These are phyloP conservation scores for Thamnaconus septentrionalis DNA, from an alignment of 2,113 vertebrate genomes.

Conservation along the genomic window DNA sequence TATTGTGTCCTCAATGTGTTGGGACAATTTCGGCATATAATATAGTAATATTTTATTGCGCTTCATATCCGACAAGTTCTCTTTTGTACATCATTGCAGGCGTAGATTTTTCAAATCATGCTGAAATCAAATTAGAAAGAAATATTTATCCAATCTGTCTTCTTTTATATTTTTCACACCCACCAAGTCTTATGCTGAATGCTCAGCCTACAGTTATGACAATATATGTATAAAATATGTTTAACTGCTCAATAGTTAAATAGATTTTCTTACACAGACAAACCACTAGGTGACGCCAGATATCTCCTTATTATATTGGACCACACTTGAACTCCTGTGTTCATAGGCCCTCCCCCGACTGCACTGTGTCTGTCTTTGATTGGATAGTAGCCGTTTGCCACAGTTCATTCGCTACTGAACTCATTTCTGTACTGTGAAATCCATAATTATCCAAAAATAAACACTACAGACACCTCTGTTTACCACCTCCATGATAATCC, in stretches of 20 bases:
- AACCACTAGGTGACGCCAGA: conserved; percentile 39
- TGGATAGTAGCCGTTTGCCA: conserved; percentile 15
- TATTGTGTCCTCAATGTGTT: background rate
- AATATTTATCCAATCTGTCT: no score
- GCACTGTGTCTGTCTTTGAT: conserved; percentile 47
- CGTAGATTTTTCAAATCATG: background rate
- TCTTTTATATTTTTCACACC: no score
- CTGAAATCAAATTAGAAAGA: no score
- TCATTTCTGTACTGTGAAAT: background rate
- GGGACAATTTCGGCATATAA: no score
- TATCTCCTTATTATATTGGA: background rate
- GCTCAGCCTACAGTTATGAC: no score
- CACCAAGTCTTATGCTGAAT: no score
- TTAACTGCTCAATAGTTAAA: background rate
- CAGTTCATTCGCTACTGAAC: background rate
- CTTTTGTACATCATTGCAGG: background rate
- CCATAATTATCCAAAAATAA: no score
- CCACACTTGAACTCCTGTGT: background rate
- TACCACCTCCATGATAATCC: no score
- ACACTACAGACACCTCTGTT: no score
- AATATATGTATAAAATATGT: background rate
- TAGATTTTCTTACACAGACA: background rate
- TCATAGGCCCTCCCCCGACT: conserved; percentile 15
- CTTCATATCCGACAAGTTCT: no score
- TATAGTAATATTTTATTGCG: no score